Evolutionary conservation across 1,140 invertebrate species (phyloP).

Genomic region (Cherax quadricarinatus): DNA sequence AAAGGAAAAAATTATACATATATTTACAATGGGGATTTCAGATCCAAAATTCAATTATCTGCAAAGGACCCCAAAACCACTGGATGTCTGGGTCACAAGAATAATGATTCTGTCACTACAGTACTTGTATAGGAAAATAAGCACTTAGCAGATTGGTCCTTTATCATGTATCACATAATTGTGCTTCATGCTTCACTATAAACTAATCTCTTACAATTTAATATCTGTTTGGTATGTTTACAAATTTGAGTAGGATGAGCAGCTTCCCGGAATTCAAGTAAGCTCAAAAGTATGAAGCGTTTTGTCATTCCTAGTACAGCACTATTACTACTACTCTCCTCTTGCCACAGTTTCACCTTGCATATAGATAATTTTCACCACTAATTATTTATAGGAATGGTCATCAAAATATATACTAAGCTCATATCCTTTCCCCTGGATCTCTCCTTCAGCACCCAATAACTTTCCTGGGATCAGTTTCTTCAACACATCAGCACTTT

Average conservation of each 20-base stretch:
- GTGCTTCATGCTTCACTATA: slow-evolving; percentile 66
- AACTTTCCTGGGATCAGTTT: not conserved
- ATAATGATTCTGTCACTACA: slow-evolving; percentile 55
- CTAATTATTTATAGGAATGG: slow-evolving; percentile 55
- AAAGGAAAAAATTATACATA: slow-evolving; percentile 35
- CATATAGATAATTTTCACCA: slow-evolving; percentile 27
- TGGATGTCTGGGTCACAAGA: slow-evolving; percentile 28
- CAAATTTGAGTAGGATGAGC: slow-evolving; percentile 63
- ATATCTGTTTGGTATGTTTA: slow-evolving; percentile 60
- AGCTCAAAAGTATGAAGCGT: slow-evolving; percentile 55
- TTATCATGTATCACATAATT: slow-evolving; percentile 69
- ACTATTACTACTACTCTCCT: slow-evolving; percentile 22
- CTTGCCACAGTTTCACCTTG: slow-evolving; percentile 1
- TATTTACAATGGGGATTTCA: slow-evolving; percentile 46
- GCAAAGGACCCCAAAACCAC: slow-evolving; percentile 50
- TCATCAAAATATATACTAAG: not conserved
- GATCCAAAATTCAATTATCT: slow-evolving; percentile 54
- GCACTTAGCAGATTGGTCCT: slow-evolving; percentile 66
- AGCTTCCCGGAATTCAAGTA: slow-evolving; percentile 54
- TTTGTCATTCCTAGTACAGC: slow-evolving; percentile 39
- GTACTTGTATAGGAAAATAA: slow-evolving; percentile 66
- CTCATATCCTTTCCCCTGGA: not conserved
- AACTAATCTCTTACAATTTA: slow-evolving; percentile 49
- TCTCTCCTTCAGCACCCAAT: slow-evolving; percentile 1
- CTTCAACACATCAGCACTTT: slow-evolving; percentile 35